Base-by-base conservation (phyloP, 2,888 invertebrate species). In the Chorisops tibialis region DNA sequence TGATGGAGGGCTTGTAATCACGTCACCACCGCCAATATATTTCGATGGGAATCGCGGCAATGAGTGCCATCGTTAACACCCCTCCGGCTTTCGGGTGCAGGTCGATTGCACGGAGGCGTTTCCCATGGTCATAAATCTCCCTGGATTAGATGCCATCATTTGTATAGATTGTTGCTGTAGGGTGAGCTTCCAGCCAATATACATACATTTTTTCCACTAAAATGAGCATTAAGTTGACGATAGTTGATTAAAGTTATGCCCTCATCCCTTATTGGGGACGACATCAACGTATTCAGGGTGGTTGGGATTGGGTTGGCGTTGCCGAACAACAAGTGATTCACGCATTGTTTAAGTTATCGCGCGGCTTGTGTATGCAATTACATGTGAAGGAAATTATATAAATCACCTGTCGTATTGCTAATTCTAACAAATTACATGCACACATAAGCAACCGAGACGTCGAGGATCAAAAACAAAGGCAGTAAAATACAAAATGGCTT, bases 81-180 rank as follows among this genome's bases (percentile, higher is more conserved):
- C 38, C 45, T 11, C 9, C 14, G 18, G 38, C 19, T 3, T 19
- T 7, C 19, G 22, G 12, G 43, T 4, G 16, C 35, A 9, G 49
- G 21, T 47, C 59, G 38, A 59, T 59, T 38, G 48, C 48, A 58
- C 16, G 48, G 48, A 49, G 59, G 62, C 64, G 62, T 62, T 64
- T 64, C 64, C 62, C 64, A 64, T 62, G 64, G 52, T 59, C 59
- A 64, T 64, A 64, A 64, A 64, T 64, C 64, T 62, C 59, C 30
- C 37, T 41, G 64, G 64, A 64, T 64, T 64, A 64, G 59, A 59
- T 35, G 59, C 24, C n/a, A 12, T 43, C 45, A 19, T 61, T 64
- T 48, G 35, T 59, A 61, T 47, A 39, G 58, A 51, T 54, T 51
- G 35, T 56, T 56, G 56, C 56, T 56, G 56, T 45, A 56, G 6